These are phyloP conservation scores for Pemphigus obesinymphae DNA, from an alignment of 1,140 invertebrate species.

Conservation along the genomic window DNA sequence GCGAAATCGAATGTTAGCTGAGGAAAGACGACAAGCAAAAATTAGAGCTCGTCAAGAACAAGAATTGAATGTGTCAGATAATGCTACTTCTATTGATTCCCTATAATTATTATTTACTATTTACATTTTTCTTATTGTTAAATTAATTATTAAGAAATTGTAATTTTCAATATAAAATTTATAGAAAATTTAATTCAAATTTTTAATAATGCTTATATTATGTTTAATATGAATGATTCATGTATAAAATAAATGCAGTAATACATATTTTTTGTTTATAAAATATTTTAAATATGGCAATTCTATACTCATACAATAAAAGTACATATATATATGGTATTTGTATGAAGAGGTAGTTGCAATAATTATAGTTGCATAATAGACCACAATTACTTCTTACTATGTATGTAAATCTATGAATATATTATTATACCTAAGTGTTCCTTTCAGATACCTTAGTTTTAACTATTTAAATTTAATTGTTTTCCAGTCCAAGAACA, in stretches of 20 bases:
- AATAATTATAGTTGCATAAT: too few species aligned
- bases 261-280: too few species aligned
- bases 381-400: too few species aligned
- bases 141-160: not conserved
- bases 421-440: too few species aligned
- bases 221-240: not conserved
- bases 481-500: too few species aligned
- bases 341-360: not conserved
- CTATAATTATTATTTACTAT: not conserved
- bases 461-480: too few species aligned
- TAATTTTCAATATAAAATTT: not conserved
- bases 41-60: conserved; percentile 39
- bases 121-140: not conserved
- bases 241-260: not conserved
- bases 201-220: not conserved
- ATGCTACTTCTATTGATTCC: not conserved
- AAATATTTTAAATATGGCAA: not conserved
- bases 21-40: conserved; percentile 45
- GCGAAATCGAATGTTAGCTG: conserved; percentile 45
- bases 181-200: too few species aligned
- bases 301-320: not conserved
- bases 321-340: not conserved
- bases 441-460: too few species aligned
- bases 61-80: not conserved
- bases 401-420: too few species aligned